Evolutionary conservation across 2,888 invertebrate species (phyloP).

Genomic region (Heliconius hortense): DNA sequence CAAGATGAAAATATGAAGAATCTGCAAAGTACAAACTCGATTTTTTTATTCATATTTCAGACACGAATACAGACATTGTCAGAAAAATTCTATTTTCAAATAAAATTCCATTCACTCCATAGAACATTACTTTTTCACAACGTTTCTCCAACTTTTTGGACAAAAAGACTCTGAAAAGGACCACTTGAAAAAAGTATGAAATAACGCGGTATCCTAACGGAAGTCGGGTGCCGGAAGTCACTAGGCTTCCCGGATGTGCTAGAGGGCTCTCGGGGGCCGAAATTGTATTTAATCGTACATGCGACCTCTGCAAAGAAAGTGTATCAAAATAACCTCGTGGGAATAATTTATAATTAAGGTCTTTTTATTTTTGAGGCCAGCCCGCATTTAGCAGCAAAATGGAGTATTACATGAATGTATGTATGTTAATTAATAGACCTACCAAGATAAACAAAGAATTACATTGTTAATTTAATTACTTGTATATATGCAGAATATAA

Average conservation of each 20-base stretch:
- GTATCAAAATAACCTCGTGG: constrained; percentile 41
- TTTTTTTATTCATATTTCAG: constrained; percentile 29
- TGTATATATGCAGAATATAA: too few relatives aligned
- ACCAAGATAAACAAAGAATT: background rate
- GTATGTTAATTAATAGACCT: constrained; percentile 11
- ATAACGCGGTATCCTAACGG: constrained; percentile 73
- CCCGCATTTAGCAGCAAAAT: constrained; percentile 39
- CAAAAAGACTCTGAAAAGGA: constrained; percentile 65
- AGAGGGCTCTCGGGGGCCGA: constrained; percentile 69
- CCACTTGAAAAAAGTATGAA: constrained; percentile 70
- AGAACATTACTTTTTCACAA: constrained; percentile 53
- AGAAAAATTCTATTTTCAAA: constrained; percentile 41
- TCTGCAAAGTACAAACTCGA: too few relatives aligned
- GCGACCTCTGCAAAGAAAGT: constrained; percentile 53
- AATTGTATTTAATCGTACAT: constrained; percentile 76
- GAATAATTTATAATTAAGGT: constrained; percentile 59
- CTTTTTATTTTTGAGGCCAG: constrained; percentile 46
- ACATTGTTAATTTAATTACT: background rate
- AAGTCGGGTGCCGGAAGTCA: constrained; percentile 73
- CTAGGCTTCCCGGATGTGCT: constrained; percentile 76
- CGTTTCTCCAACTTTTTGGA: constrained; percentile 59
- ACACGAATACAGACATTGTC: constrained; percentile 34
- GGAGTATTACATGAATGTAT: constrained; percentile 30
- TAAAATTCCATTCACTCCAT: constrained; percentile 43
- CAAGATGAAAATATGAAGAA: too few relatives aligned